These are phyloP conservation scores for Chaetodon trifasciatus DNA, from an alignment of 2,797 vertebrate genomes.

Conservation along the genomic window DNA sequence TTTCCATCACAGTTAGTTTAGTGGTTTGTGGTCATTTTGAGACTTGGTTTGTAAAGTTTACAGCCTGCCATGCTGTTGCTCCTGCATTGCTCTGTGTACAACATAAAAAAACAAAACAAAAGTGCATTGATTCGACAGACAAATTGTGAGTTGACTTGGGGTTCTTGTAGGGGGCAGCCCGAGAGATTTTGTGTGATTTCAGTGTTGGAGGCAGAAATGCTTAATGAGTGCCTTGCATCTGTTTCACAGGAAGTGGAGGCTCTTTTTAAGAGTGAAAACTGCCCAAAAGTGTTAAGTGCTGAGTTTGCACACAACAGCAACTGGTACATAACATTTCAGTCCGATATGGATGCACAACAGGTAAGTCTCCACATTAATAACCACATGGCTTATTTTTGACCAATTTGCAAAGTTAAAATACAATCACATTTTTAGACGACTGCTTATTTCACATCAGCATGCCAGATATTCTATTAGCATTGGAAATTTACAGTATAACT, in stretches of 20 bases:
- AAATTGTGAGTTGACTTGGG: too few relatives aligned
- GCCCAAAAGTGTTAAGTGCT: slow-evolving; percentile 94
- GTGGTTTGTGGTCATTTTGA: too few relatives aligned
- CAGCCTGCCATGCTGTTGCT: too few relatives aligned
- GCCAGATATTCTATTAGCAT: not conserved
- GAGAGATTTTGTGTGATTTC: not conserved
- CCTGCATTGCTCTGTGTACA: too few relatives aligned
- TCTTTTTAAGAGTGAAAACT: slow-evolving; percentile 95
- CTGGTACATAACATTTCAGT: slow-evolving; percentile 99
- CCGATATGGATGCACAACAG: slow-evolving; percentile 97
- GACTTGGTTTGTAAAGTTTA: too few relatives aligned
- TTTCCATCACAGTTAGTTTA: too few relatives aligned
- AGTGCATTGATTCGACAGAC: too few relatives aligned
- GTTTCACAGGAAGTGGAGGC: slow-evolving; percentile 92
- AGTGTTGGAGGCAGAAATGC: slow-evolving; percentile 1
- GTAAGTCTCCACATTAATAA: slow-evolving; percentile 75
- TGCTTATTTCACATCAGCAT: not conserved
- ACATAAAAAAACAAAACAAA: too few relatives aligned
- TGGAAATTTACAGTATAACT: not conserved
- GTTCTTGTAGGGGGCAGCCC: too few relatives aligned
- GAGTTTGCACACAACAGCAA: slow-evolving; percentile 99
- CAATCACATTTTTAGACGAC: not conserved
- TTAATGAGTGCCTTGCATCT: slow-evolving; percentile 7
- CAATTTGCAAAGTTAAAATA: not conserved
- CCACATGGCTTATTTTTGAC: not conserved